Conservation (phyloP, 2,888 invertebrate genomes). For the Eupithecia exiguata region DNA sequence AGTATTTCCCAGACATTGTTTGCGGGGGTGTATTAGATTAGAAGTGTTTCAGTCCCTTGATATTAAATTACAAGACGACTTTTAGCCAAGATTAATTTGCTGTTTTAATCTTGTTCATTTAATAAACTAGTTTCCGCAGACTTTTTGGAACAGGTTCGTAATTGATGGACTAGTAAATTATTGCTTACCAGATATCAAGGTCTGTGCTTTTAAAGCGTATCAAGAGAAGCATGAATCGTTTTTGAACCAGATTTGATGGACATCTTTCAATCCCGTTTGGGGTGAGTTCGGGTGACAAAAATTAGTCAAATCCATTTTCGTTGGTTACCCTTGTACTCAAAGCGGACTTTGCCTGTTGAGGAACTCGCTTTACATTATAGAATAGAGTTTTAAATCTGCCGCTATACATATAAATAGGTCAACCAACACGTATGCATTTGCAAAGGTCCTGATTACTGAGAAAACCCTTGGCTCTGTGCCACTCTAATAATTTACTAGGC, state of each 20-base stretch:
- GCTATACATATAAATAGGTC: slow-evolving; percentile 42
- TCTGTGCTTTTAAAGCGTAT: not conserved
- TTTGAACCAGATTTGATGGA: slow-evolving; percentile 64
- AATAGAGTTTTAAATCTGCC: slow-evolving; percentile 12
- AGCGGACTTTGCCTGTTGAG: slow-evolving; percentile 23
- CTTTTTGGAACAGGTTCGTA: not conserved
- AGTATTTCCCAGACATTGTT: slow-evolving; percentile 23
- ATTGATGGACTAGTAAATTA: not conserved
- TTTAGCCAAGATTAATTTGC: not conserved
- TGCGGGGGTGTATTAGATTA: slow-evolving; percentile 13
- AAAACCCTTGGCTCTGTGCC: not conserved
- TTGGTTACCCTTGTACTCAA: slow-evolving; percentile 26
- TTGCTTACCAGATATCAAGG: not conserved
- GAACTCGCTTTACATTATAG: slow-evolving; percentile 6
- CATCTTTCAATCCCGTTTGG: slow-evolving; percentile 61
- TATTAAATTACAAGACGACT: slow-evolving; percentile 34
- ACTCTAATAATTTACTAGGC: slow-evolving; percentile 35
- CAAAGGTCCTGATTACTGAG: slow-evolving; percentile 34
- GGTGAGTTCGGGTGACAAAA: slow-evolving; percentile 52
- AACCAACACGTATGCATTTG: slow-evolving; percentile 45
- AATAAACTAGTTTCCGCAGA: slow-evolving; percentile 1
- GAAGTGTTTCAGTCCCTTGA: slow-evolving; percentile 6
- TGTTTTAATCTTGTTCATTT: not conserved
- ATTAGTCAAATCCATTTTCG: slow-evolving; percentile 50
- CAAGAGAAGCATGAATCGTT: slow-evolving; percentile 54